Base-by-base conservation (phyloP, 1,140 invertebrate genomes). In the Ephestia elutella region DNA sequence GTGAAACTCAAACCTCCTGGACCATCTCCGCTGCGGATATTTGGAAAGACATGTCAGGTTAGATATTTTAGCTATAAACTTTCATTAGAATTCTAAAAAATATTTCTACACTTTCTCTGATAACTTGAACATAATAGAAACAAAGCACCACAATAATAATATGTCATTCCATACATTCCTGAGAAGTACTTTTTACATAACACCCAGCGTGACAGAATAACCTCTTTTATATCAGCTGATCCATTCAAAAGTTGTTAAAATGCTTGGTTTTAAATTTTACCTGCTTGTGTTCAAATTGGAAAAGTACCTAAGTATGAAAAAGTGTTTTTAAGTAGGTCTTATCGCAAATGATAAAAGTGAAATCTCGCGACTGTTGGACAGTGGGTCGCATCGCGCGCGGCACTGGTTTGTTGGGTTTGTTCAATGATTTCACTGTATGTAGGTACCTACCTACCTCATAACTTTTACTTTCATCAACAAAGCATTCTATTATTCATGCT, bases 1-100 rank as follows among this genome's bases (percentile, higher is more conserved):
- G 90, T 91, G 89, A 91, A 90, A 89, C 90, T 90, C 68, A 91
- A 91, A 89, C 85, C 89, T 68, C 82, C 88, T 65, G 90, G 87
- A 86, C 84, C 89, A 80, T 84, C 89, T 67, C 89, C 88, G 62
- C 77, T 88, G 70, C 76, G 87, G 74, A 90, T 87, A 86, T 86
- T 90, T 77, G 86, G 87, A 79, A 84, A 86, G 76, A 89, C 87
- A 62, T 90, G 86, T 82, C 88, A 90, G 87, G 89, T 90, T 81
- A 90, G 89, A 78, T 61, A 72, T 35, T 44, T 44, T 11, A 19
- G 10, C 15, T n/a, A 49, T 49, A 38, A 55, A 51, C 32, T 44
- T 35, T 53, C 50, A n/a, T 53, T 25, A 25, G 11, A 53, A n/a
- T 21, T 1, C 1, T 21, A n/a, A 53, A 25, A 21, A 13, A 21